Percentiles rank a stretch among this genome's conserved stretches.
phyloP scores from a whole-genome alignment of 2,888 invertebrate genomes.

The Agrotis ipsilon region DNA sequence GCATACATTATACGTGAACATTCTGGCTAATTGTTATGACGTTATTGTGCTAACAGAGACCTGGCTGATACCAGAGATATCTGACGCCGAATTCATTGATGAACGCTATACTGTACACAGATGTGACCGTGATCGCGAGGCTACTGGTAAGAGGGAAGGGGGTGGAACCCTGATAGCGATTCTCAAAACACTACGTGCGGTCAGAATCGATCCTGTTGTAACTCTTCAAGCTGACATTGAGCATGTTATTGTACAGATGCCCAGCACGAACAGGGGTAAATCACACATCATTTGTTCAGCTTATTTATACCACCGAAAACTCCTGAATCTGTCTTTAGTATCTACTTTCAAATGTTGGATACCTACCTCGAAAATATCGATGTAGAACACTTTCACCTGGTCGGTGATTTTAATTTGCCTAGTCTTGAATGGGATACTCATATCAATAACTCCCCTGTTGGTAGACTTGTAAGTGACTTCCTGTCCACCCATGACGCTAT shows the following conservation, averaged over 20 bases:
- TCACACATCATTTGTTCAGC: neutral
- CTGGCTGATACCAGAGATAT: neutral
- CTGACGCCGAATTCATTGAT: neutral
- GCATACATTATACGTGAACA: too few species aligned
- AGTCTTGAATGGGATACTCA: too few species aligned
- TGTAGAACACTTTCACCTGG: too few species aligned
- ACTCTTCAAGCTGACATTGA: neutral
- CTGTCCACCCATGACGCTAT: too few species aligned
- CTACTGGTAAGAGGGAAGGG: slow-evolving; percentile 8
- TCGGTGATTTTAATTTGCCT: too few species aligned
- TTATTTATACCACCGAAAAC: neutral
- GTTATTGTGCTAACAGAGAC: neutral
- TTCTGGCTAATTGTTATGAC: neutral
- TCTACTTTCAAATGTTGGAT: slow-evolving; percentile 3
- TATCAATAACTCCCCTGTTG: too few species aligned
- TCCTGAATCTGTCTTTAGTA: neutral
- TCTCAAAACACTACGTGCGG: neutral
- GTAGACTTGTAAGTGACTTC: too few species aligned
- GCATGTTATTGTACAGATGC: neutral
- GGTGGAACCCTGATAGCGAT: slow-evolving; percentile 9
- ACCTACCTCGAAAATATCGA: neutral
- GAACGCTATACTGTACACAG: slow-evolving; percentile 1
- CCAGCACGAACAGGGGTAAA: neutral
- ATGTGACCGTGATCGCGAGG: slow-evolving; percentile 5
- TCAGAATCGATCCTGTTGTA: neutral